Evolutionary conservation across 2,888 invertebrate genomes (phyloP).

Genomic region (Polyommatus iphigenia): DNA sequence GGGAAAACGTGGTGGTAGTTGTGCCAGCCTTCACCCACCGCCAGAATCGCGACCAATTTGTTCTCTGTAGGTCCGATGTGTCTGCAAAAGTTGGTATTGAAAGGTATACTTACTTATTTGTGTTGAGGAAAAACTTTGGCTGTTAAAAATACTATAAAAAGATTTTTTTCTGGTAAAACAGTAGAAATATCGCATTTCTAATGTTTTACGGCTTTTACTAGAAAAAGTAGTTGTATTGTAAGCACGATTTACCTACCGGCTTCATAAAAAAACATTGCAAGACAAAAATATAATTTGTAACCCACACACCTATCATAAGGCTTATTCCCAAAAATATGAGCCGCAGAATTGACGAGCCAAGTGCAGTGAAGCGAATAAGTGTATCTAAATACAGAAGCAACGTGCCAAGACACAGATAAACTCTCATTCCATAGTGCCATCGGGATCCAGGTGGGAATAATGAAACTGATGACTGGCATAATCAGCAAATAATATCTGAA

Average conservation of each 20-base stretch:
- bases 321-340: constrained; percentile 94
- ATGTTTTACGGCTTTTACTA: too few species aligned
- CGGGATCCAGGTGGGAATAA: constrained; percentile 89
- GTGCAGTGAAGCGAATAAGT: constrained; percentile 89
- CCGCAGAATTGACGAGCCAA: constrained; percentile 96
- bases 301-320: constrained; percentile 89
- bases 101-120: neutral
- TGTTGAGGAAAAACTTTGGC: too few species aligned
- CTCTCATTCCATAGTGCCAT: constrained; percentile 88
- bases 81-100: constrained; percentile 55
- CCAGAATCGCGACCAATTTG: constrained; percentile 81
- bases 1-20: constrained; percentile 95
- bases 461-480: constrained; percentile 89
- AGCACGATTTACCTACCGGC: too few species aligned
- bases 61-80: constrained; percentile 86
- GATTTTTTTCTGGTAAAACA: too few species aligned
- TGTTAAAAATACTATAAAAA: too few species aligned
- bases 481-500: constrained; percentile 86
- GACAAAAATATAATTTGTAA: too few species aligned
- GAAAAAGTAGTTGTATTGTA: too few species aligned
- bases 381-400: constrained; percentile 87
- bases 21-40: constrained; percentile 91
- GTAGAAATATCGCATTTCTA: too few species aligned
- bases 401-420: constrained; percentile 87
- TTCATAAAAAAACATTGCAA: too few species aligned